Evolutionary conservation across 2,797 vertebrate genomes (phyloP), one percentile per base, ranked within the genome.

Genomic region (Varecia variegata): DNA sequence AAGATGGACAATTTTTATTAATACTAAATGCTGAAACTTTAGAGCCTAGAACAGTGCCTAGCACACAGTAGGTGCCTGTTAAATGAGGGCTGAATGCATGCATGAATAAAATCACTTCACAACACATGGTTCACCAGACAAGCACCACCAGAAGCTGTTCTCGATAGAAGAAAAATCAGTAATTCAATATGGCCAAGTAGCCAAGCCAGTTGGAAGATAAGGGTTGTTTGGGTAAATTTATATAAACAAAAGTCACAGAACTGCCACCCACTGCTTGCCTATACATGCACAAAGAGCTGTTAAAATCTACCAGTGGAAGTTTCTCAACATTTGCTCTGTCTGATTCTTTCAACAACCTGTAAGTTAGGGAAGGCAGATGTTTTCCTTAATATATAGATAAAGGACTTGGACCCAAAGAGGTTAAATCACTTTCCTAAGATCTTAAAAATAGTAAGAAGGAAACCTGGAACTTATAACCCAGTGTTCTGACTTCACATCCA

Each of bases 111-210:
- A 83, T 30, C 67, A 80, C 43, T 67, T 65, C 20, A 2, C 32
- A 54, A 14, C 10, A 50, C 40, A 23, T 47, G 32, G 43, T 40
- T 83, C 30, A 35, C 35, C 35, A 83, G 47, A 65, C 30, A 65
- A 77, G 38, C 18, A 90, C 38, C 25, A 90, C 11, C 25, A 84
- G 80, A 97, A 88, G 88, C 88, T 97, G 96, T 97, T 98, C 97
- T 97, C 97, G 97, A 96, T 62, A 94, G 67, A 56, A 77, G 1
- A 10, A 88, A 98, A 96, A 95, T 90, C 92, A 98, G 94, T 77
- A 87, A 95, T 96, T 97, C 96, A 92, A 95, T 82, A 96, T 95
- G 97, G 97, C 90, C 35, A 3, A 71, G 40, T 43, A 97, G 95
- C 65, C 90, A 79, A 96, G 95, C 70, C 94, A 94, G 96, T 95